phyloP scores from a whole-genome alignment of 2,113 vertebrate species.

The Meles meles region DNA sequence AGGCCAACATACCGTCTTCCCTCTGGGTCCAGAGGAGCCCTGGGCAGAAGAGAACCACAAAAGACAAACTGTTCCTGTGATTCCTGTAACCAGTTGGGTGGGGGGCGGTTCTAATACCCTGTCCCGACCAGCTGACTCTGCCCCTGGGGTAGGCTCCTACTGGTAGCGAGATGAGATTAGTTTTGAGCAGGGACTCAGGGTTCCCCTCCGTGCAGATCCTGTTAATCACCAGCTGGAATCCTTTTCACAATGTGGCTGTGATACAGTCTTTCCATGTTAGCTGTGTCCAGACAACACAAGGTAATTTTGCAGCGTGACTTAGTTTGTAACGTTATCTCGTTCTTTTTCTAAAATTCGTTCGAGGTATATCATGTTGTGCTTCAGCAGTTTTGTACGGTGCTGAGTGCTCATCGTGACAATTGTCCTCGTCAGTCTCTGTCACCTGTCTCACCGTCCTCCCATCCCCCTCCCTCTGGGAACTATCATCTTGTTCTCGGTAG shows the following conservation, averaged over 20 bases:
- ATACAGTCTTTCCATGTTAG: constrained; percentile 2
- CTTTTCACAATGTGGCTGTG: not conserved
- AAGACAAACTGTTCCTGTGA: not conserved
- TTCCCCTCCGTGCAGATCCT: not conserved
- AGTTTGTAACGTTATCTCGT: not conserved
- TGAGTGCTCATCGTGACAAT: not conserved
- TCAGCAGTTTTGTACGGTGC: not conserved
- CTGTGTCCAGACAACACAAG: not conserved
- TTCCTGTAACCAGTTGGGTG: not conserved
- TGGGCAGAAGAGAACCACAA: not conserved
- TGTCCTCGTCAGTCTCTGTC: not conserved
- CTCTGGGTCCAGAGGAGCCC: not conserved
- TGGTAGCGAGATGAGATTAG: not conserved
- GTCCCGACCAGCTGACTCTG: not conserved
- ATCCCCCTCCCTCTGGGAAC: not conserved
- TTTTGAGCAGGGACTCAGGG: not conserved
- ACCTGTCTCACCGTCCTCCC: not conserved
- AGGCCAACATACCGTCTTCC: not conserved
- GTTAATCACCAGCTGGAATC: not conserved
- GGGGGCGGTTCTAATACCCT: not conserved
- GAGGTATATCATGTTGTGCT: not conserved
- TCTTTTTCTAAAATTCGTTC: not conserved
- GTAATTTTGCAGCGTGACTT: not conserved
- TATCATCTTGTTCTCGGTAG: not conserved
- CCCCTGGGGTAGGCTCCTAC: not conserved